A percentile compares a stretch with the other conserved stretches of the same genome.
These are phyloP conservation scores for Serranus cabrilla DNA, from an alignment of 2,797 vertebrate species.

Conservation along the genomic window DNA sequence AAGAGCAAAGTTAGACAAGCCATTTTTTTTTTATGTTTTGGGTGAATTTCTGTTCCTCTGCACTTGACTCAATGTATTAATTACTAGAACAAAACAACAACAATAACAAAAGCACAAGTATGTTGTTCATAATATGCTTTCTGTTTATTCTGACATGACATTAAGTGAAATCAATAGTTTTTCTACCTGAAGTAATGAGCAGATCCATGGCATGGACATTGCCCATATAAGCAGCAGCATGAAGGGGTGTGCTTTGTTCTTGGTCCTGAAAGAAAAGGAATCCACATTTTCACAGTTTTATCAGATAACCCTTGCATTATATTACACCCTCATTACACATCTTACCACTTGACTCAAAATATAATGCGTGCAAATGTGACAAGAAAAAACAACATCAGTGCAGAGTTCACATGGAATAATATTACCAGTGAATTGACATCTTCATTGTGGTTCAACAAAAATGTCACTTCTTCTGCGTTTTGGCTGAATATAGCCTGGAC, in stretches of 20 bases:
- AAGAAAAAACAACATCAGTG: not conserved
- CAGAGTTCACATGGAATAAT: not conserved
- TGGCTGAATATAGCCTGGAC: constrained; percentile 98
- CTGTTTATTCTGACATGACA: not conserved
- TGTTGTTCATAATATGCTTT: not conserved
- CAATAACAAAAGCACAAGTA: too few relatives aligned
- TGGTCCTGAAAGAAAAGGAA: constrained; percentile 88
- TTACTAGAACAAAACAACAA: not conserved
- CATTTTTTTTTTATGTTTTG: not conserved
- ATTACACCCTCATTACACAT: not conserved
- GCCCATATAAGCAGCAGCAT: constrained; percentile 96
- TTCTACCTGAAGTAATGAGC: constrained; percentile 94
- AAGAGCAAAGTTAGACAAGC: not conserved
- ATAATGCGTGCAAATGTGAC: not conserved
- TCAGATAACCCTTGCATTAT: not conserved
- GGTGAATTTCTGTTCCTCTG: not conserved
- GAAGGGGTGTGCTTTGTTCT: constrained; percentile 93
- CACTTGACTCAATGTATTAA: not conserved
- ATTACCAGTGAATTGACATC: constrained; percentile 94
- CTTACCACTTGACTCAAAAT: not conserved
- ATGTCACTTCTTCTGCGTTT: constrained; percentile 93
- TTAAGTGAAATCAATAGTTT: too few relatives aligned
- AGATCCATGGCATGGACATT: constrained; percentile 93
- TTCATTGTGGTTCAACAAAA: constrained; percentile 92
- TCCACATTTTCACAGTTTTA: not conserved